Percentiles rank a stretch among this genome's conserved stretches.
These are phyloP conservation scores for Danio rerio DNA, from an alignment of 2,113 vertebrate species.

Conservation along the genomic window DNA sequence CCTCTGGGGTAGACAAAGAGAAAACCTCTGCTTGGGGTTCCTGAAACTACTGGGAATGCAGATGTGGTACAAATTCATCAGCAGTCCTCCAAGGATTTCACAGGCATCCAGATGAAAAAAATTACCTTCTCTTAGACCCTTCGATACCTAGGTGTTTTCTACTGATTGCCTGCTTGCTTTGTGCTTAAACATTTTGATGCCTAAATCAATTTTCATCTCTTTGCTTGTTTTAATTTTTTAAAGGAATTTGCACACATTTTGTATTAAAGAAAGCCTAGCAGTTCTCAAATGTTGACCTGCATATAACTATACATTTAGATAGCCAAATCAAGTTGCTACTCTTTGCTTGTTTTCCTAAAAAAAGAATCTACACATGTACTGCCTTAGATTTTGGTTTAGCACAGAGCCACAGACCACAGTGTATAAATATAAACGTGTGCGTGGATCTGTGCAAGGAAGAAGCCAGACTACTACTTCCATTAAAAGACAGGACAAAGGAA, in stretches of 20 bases:
- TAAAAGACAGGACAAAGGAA: conserved; percentile 24
- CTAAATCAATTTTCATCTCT: not conserved
- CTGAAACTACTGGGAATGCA: conserved; percentile 44
- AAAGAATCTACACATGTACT: not conserved
- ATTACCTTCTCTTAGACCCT: not conserved
- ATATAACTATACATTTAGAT: not conserved
- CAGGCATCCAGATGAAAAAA: not conserved
- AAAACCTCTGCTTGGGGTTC: conserved; percentile 35
- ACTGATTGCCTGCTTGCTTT: not conserved
- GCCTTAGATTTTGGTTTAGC: not conserved
- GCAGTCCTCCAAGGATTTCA: conserved; percentile 36
- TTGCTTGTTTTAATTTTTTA: not conserved
- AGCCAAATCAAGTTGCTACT: not conserved
- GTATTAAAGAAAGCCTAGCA: too few relatives aligned
- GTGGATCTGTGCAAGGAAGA: not conserved
- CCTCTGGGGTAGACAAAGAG: conserved; percentile 37
- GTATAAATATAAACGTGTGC: not conserved
- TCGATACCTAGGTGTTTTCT: not conserved
- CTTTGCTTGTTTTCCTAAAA: not conserved
- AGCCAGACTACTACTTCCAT: conserved; percentile 4
- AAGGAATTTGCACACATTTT: too few relatives aligned
- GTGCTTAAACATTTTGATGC: not conserved
- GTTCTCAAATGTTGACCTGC: too few relatives aligned
- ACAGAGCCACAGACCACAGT: not conserved
- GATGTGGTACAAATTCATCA: conserved; percentile 46